Evolutionary conservation across 2,797 vertebrate species (phyloP).

Genomic region (Ibycter americanus): DNA sequence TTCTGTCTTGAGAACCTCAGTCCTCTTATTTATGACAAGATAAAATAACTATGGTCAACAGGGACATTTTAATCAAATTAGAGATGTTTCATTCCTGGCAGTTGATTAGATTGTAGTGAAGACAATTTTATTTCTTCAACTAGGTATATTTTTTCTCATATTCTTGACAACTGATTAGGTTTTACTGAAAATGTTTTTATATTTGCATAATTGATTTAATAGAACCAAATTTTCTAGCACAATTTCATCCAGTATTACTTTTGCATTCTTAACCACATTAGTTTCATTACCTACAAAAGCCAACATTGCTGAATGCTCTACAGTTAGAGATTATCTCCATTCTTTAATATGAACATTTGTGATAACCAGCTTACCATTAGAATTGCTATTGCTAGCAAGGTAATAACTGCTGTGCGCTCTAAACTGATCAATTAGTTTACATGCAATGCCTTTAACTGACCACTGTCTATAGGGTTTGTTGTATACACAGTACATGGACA

Average conservation of each 20-base stretch:
- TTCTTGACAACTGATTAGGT: not conserved
- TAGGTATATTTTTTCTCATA: not conserved
- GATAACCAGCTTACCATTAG: not conserved
- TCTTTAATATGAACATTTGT: not conserved
- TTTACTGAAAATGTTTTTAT: not conserved
- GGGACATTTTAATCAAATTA: not conserved
- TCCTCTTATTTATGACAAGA: not conserved
- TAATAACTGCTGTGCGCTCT: not conserved
- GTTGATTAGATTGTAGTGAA: not conserved
- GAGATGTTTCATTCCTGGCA: not conserved
- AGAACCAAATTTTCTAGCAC: not conserved
- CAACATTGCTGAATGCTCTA: not conserved
- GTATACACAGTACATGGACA: not conserved
- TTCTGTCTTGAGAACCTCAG: not conserved
- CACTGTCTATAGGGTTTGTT: not conserved
- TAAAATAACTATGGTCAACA: not conserved
- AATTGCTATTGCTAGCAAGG: not conserved
- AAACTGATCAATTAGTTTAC: not conserved
- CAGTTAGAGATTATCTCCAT: not conserved
- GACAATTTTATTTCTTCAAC: not conserved
- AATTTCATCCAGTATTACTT: not conserved
- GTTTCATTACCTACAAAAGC: not conserved
- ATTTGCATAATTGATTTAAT: not conserved
- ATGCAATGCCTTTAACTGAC: not conserved
- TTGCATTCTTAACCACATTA: not conserved